Conservation (phyloP, 2,113 vertebrate species). For the Indicator indicator region DNA sequence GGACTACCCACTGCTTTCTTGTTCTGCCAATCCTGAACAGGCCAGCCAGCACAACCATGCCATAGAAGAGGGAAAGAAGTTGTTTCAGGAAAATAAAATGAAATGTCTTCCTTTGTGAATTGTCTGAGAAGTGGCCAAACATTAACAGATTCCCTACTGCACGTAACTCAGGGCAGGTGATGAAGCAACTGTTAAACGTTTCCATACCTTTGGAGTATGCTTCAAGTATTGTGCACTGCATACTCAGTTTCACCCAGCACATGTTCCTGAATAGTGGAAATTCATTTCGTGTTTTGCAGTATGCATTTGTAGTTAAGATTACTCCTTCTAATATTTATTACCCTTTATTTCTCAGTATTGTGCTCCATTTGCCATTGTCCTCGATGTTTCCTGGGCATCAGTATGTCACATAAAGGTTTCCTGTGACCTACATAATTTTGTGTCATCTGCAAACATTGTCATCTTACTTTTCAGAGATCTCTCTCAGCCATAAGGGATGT, state of each 20-base stretch:
- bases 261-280: background rate
- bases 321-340: background rate
- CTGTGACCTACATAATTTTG: background rate
- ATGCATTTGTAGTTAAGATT: rapidly evolving
- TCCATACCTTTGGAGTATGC: background rate
- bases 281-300: background rate
- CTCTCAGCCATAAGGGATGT: background rate
- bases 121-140: background rate
- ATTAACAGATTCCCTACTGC: background rate
- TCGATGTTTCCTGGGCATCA: background rate
- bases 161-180: background rate
- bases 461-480: background rate
- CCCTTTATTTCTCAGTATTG: background rate
- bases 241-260: background rate
- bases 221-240: background rate
- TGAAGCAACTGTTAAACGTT: background rate
- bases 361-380: background rate
- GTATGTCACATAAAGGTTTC: background rate
- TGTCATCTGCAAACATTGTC: background rate
- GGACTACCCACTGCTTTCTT: background rate
- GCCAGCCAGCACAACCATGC: background rate
- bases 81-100: background rate
- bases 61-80: background rate
- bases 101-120: background rate
- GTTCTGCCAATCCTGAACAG: background rate